Base-by-base conservation (phyloP, 2,888 invertebrate genomes). In the Folsomia manolachei region DNA sequence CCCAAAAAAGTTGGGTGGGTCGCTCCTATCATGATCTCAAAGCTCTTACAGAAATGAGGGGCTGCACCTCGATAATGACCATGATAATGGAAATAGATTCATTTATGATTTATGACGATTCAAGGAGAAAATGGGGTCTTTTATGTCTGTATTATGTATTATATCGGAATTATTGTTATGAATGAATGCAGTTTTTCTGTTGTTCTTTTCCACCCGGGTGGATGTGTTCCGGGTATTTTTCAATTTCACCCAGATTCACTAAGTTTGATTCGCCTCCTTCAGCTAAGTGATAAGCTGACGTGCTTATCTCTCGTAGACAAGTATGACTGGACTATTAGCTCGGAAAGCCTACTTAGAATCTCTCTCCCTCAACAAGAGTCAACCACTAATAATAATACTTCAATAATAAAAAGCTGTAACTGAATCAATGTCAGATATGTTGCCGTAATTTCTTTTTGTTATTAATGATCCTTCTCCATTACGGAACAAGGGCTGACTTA, bases 31-130 rank as follows among this genome's bases (percentile, higher is more conserved):
- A 56, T 56, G 39, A 56, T 56, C 56, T 11, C 27, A 63, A 27
- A 63, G 27, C 27, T 26, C 27, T 63, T 27, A 11, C 27, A 25
- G 19, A 63, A 63, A 63, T 27, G 63, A 63, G 27, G 27, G 63
- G 27, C 18, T 18, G 56, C 1, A 27, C 4, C 19, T n/a, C 18
- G 63, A 63, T 63, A 63, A 63, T 63, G 27, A 27, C 63, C 27
- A 27, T 27, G 63, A 63, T 63, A 63, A 63, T 63, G 27, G 63
- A 63, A 63, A 63, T 63, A 63, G 63, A 63, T 63, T 63, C 26
- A 63, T 63, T 63, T 27, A 63, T 63, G 63, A 63, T 63, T 63
- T 63, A 63, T 63, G 63, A 63, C 63, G n/a, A 63, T 63, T 63
- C 63, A 63, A 2, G 63, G 63, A 63, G 56, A 63, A 63, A 63